Evolutionary conservation across 2,888 invertebrate species (phyloP), one percentile per base, ranked within the genome.

Genomic region (Scaptomyza cyrtandrae): DNA sequence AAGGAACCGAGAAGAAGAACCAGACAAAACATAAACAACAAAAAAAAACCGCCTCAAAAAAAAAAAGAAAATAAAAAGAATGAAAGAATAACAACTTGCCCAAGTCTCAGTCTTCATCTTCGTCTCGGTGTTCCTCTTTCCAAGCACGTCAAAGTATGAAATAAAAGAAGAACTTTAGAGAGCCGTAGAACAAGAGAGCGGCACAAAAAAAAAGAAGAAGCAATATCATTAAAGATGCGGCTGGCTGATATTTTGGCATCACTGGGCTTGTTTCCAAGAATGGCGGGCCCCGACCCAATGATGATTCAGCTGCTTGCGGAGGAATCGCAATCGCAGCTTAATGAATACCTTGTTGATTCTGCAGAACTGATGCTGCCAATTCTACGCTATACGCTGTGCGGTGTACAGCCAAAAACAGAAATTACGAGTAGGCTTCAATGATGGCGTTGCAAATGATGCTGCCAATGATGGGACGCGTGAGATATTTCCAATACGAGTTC

Each of bases 341-440:
- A 85, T 85, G 85, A 85, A 88, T 88, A 79, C 87, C 85, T 88
- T 70, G 84, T 74, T 71, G 85, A 88, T 85, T 88, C 88, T 81
- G 55, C 59, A 70, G 85, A 85, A 85, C 69, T 88, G 84, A 80
- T 75, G 88, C 83, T 83, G 70, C 46, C 31, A 3, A 33, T 33
- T 19, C 49, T 14, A 6, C 19, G 33, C 19, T 24, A 13, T n/a
- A 19, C 31, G 16, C 33, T 33, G 58, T 39, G 58, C 45, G 31
- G 44, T 44, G 50, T 69, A 80, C 65, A 65, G 71, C 62, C 50
- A 55, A 61, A 55, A 61, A 55, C 71, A 62, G 67, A 87, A 78
- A 88, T 83, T 88, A 69, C 83, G 75, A 69, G 88, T 82, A 60
- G 66, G 59, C 74, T 86, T 67, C 86, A 75, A 72, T 70, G 75